Conservation (phyloP, 2,113 vertebrate genomes). For the Trichomycterus rosablanca region DNA sequence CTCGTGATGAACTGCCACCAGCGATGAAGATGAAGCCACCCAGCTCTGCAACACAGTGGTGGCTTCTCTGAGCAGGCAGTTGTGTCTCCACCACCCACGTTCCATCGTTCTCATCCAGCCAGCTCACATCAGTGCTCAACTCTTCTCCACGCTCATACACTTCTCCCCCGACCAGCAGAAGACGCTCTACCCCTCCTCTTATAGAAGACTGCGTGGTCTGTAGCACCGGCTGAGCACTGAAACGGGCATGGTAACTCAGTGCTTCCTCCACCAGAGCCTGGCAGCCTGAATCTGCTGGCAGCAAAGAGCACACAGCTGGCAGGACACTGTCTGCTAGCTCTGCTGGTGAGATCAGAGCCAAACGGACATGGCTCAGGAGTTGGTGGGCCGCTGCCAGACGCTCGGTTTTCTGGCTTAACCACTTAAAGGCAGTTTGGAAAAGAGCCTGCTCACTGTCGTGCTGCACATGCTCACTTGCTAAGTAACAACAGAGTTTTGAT, state of each 20-base stretch:
- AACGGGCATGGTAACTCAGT: conserved; percentile 73
- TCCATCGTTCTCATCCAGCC: conserved; percentile 69
- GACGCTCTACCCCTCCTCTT: conserved; percentile 71
- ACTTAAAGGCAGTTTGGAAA: conserved; percentile 81
- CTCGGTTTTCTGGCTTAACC: conserved; percentile 79
- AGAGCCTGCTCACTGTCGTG: conserved; percentile 81
- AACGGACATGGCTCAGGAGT: conserved; percentile 83
- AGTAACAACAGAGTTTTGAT: conserved; percentile 80
- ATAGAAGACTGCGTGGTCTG: conserved; percentile 75
- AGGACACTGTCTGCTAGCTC: conserved; percentile 79
- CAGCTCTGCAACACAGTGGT: conserved; percentile 84
- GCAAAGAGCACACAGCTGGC: conserved; percentile 73
- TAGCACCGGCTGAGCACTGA: conserved; percentile 78
- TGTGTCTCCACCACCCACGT: conserved; percentile 82
- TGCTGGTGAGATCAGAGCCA: conserved; percentile 78
- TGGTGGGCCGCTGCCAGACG: conserved; percentile 67
- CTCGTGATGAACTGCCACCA: conserved; percentile 85
- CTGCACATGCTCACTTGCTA: conserved; percentile 79
- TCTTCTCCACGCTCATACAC: conserved; percentile 88
- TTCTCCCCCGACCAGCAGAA: conserved; percentile 90
- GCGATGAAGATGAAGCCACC: conserved; percentile 90
- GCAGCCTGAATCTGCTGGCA: conserved; percentile 75
- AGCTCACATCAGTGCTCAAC: conserved; percentile 83
- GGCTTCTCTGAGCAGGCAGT: conserved; percentile 81
- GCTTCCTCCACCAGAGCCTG: conserved; percentile 84